Base-by-base conservation (phyloP, 2,113 vertebrate genomes). In the Bubo scandiacus region DNA sequence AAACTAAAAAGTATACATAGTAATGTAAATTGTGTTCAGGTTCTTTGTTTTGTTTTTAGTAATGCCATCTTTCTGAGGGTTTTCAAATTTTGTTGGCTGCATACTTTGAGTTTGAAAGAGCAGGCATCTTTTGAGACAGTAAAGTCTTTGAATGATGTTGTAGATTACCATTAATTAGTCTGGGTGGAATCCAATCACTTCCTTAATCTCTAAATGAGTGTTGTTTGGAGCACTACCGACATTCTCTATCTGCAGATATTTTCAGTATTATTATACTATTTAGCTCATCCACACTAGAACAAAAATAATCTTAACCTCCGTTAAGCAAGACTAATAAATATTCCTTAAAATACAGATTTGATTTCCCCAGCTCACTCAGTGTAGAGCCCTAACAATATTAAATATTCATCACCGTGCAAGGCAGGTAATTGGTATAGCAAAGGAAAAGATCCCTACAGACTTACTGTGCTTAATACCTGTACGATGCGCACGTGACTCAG, bases 261-360 rank as follows among this genome's bases (percentile, higher is more conserved):
- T 65, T 77, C 42, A 73, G 32, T 30, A 34, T 34, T 84, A 61
- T 68, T 80, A 54, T 29, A 52, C 19, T 22, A 12, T 72, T 68
- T 59, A 45, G 15, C 22, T 90, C 66, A 49, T 29, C n/a, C 45
- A 93, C 95, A 95, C 77, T 54, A 73, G 45, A 88, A 73, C 40
- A 96, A 73, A 93, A 86, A 78, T 70, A 95, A 74, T 43, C 30
- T 62, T 71, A 79, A 54, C 73, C 32, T 71, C 68, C 42, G 55
- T 86, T 93, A 92, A 93, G 73, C 38, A 90, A 70, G 63, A 54
- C 45, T 86, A 88, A 87, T 87, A 95, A 93, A 81, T 87, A 94
- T 72, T 68, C 40, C 40, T 90, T 45, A 82, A 95, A 91, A 88
- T 49, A 83, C 36, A 77, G 68, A 65, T 65, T 80, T 73, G 57